Conservation (phyloP, 30 jellyfish, hydroid and myxozoan genomes). For the Hydractinia echinata region DNA sequence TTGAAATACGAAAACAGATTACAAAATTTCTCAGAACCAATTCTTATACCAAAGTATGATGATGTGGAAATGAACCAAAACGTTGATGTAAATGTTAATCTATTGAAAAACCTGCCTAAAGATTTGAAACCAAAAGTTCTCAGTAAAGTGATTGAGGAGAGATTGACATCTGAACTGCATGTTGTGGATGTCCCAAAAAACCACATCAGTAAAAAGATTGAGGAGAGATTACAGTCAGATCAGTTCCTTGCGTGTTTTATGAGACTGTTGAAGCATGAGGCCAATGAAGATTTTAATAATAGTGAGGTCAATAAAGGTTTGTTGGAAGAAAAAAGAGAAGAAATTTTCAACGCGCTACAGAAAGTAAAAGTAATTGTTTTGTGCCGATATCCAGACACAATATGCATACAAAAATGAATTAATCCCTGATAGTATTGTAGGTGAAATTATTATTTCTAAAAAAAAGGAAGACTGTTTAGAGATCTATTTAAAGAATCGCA, state of each 20-base stretch:
- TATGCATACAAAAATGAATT: no score
- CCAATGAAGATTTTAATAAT: background rate
- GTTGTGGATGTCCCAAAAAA: constrained; percentile 14
- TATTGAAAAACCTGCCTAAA: constrained; percentile 38
- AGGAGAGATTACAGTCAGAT: constrained; percentile 14
- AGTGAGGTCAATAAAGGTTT: background rate
- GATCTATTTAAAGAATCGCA: background rate
- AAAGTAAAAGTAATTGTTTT: background rate
- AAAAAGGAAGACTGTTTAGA: background rate
- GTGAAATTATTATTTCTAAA: background rate
- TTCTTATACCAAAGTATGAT: background rate
- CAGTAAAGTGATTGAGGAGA: constrained; percentile 38
- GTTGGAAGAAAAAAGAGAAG: background rate
- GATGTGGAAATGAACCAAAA: background rate
- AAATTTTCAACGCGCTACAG: background rate
- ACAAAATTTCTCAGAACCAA: constrained; percentile 29
- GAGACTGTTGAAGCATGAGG: constrained; percentile 56
- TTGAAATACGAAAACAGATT: constrained; percentile 37
- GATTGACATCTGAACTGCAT: constrained; percentile 2
- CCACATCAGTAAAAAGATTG: constrained; percentile 44
- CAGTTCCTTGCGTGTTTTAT: constrained; percentile 35
- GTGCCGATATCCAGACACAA: no score
- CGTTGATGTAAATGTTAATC: constrained; percentile 8
- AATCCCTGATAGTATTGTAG: no score
- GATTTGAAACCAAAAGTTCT: constrained; percentile 31